Percentiles rank a stretch among this genome's conserved stretches.
phyloP scores from a whole-genome alignment of 35 echinoderm and acorn worm genomes.

The Apostichopus japonicus region DNA sequence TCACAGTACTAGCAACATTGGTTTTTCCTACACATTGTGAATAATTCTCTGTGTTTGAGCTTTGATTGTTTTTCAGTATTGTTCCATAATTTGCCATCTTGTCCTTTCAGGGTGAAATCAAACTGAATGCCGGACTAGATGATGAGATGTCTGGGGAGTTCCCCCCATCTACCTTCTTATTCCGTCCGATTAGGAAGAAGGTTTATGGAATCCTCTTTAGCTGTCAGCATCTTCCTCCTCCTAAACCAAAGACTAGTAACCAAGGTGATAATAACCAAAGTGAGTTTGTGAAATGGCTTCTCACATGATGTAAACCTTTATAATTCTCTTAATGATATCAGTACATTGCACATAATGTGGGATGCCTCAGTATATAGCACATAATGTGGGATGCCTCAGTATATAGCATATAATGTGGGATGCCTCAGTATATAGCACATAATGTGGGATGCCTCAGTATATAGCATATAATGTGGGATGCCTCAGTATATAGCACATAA shows the following conservation, averaged over 20 bases:
- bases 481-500: no score
- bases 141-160: slow-evolving; percentile 97
- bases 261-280: slow-evolving; percentile 42
- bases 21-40: no score
- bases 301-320: background rate
- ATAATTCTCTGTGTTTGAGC: no score
- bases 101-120: slow-evolving; percentile 82
- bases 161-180: slow-evolving; percentile 84
- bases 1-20: no score
- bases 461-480: no score
- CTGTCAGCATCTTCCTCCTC: slow-evolving; percentile 64
- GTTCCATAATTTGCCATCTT: background rate
- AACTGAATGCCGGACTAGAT: slow-evolving; percentile 82
- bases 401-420: no score
- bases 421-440: no score
- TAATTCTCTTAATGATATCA: background rate
- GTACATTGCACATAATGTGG: no score
- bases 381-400: no score
- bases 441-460: no score
- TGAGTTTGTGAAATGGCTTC: background rate
- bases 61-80: background rate
- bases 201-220: slow-evolving; percentile 98
- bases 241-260: slow-evolving; percentile 39
- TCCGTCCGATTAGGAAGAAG: slow-evolving; percentile 93
- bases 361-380: no score